Conservation (phyloP, 2,888 invertebrate genomes). For the Carpatolechia fugitivella region DNA sequence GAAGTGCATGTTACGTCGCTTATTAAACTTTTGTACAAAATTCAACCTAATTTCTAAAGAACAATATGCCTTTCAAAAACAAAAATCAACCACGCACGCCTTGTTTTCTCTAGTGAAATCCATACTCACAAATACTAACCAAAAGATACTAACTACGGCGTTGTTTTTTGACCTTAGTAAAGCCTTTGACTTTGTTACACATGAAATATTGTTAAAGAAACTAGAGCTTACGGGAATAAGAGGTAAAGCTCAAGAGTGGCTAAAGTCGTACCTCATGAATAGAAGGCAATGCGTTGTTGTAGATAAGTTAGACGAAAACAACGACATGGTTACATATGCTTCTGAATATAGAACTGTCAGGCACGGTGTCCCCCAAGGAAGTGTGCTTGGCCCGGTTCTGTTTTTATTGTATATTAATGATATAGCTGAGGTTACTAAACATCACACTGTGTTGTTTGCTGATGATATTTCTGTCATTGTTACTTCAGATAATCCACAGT, state of each 20-base stretch:
- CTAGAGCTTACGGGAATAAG: slow-evolving; percentile 5
- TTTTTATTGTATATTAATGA: not conserved
- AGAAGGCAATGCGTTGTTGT: not conserved
- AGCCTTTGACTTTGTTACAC: slow-evolving; percentile 19
- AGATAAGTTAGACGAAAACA: not conserved
- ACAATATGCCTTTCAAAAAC: slow-evolving; percentile 20
- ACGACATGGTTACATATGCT: not conserved
- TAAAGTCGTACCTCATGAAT: not conserved
- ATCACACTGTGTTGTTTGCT: slow-evolving; percentile 1
- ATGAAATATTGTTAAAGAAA: slow-evolving; percentile 12
- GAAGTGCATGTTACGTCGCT: slow-evolving; percentile 9
- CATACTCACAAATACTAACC: slow-evolving; percentile 6
- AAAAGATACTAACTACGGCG: not conserved
- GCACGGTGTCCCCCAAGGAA: slow-evolving; percentile 6
- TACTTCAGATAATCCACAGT: not conserved
- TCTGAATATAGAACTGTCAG: not conserved
- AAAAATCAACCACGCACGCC: slow-evolving; percentile 17
- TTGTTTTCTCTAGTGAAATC: slow-evolving; percentile 11
- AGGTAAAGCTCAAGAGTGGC: slow-evolving; percentile 1
- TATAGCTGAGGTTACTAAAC: not conserved
- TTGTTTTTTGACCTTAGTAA: slow-evolving; percentile 20
- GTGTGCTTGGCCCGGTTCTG: not conserved
- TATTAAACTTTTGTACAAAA: not conserved
- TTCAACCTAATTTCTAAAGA: slow-evolving; percentile 7
- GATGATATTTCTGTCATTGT: slow-evolving; percentile 8